These are phyloP conservation scores for Elephas maximus DNA, from an alignment of 2,113 vertebrate species.

Conservation along the genomic window DNA sequence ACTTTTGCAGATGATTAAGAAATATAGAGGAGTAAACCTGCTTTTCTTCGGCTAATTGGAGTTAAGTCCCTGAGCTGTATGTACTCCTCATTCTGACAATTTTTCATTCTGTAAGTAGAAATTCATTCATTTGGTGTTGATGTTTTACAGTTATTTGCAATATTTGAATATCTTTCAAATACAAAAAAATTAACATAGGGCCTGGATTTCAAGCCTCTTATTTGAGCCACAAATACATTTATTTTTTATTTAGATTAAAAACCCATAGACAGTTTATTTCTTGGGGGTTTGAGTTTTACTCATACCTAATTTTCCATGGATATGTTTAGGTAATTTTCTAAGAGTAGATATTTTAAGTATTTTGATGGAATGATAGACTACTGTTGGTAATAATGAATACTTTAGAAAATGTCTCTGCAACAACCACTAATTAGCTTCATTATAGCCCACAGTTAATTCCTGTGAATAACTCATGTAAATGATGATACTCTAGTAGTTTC, in stretches of 20 bases:
- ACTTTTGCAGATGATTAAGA: slow-evolving; percentile 11
- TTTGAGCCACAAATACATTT: background rate
- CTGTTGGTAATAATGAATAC: slow-evolving; percentile 74
- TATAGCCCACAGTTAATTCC: slow-evolving; percentile 76
- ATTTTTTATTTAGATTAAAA: slow-evolving; percentile 52
- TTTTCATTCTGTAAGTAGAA: background rate
- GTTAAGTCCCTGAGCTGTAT: background rate
- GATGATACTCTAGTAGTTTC: slow-evolving; percentile 69
- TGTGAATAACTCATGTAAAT: slow-evolving; percentile 68
- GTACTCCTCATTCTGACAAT: background rate
- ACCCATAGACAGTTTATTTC: slow-evolving; percentile 34
- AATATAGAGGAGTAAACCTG: background rate
- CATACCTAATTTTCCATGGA: slow-evolving; percentile 48
- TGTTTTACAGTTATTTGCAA: slow-evolving; percentile 26
- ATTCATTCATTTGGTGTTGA: background rate
- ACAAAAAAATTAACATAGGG: background rate
- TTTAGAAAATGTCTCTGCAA: slow-evolving; percentile 58
- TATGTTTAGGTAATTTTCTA: slow-evolving; percentile 80
- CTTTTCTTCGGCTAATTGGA: background rate
- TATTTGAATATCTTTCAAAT: slow-evolving; percentile 35
- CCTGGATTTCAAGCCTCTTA: background rate
- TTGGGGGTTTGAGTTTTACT: slow-evolving; percentile 67
- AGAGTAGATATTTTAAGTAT: slow-evolving; percentile 84
- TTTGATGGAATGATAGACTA: slow-evolving; percentile 79
- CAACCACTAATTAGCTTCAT: slow-evolving; percentile 80